phyloP scores from a whole-genome alignment of 2,113 vertebrate species.

The Anolis carolinensis region DNA sequence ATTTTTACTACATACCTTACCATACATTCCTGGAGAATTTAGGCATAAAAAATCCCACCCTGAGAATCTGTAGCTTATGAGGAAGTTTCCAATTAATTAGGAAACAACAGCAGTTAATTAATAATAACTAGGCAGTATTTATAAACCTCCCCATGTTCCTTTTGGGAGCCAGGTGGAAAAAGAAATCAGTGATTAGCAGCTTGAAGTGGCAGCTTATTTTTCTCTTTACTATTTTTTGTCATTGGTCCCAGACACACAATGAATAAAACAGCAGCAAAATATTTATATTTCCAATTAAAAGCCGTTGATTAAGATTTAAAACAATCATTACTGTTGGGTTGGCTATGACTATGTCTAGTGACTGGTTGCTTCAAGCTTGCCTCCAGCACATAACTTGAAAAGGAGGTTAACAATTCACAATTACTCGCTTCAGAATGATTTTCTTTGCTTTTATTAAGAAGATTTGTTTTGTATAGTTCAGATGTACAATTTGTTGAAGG shows the following conservation, averaged over 20 bases:
- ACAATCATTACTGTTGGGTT: background rate
- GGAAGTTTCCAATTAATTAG: background rate
- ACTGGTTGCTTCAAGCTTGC: background rate
- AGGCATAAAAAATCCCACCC: background rate
- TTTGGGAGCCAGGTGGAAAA: slow-evolving; percentile 8
- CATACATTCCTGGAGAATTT: background rate
- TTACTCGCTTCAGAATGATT: background rate
- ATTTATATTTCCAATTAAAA: slow-evolving; percentile 45
- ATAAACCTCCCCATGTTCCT: background rate
- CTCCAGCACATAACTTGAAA: background rate
- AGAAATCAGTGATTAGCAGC: background rate
- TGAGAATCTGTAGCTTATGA: background rate
- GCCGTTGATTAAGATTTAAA: slow-evolving; percentile 15
- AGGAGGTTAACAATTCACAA: background rate
- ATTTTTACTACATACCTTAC: background rate
- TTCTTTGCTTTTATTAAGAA: background rate
- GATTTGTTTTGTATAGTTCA: background rate
- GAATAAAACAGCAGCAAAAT: background rate
- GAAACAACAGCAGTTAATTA: background rate
- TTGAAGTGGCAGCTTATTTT: background rate
- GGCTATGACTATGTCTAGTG: background rate
- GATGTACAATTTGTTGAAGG: background rate
- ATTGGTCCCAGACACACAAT: background rate
- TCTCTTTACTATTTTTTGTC: background rate
- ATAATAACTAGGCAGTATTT: slow-evolving; percentile 12